Evolutionary conservation across 2,888 invertebrate genomes (phyloP).

Genomic region (Athalia cordata): DNA sequence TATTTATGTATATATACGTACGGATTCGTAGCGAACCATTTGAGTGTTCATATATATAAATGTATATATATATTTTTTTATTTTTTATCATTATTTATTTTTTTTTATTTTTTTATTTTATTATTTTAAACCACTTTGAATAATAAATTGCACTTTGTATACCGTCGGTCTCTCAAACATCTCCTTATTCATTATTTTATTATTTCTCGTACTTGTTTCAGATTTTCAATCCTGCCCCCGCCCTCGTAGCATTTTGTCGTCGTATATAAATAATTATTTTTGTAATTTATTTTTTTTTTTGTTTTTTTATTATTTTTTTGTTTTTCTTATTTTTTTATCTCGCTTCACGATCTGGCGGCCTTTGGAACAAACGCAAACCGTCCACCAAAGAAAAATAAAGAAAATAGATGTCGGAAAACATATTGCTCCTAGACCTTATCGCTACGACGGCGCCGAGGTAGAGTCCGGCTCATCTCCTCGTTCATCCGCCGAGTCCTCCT

Average conservation of each 20-base stretch:
- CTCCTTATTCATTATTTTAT: neutral
- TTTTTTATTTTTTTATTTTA: no score
- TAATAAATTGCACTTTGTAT: conserved; percentile 57
- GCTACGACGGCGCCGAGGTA: conserved; percentile 72
- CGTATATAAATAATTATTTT: no score
- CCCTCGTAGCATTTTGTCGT: no score
- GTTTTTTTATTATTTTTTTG: no score
- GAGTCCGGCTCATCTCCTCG: conserved; percentile 67
- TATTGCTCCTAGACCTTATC: no score
- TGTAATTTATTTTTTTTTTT: no score
- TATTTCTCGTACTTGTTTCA: neutral
- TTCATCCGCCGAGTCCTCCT: conserved; percentile 35
- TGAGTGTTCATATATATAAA: no score
- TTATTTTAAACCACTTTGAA: conserved; percentile 8
- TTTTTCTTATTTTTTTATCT: no score
- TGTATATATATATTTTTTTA: no score
- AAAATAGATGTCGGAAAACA: neutral
- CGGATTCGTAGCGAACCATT: no score
- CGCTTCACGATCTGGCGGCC: conserved; percentile 2
- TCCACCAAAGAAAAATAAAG: neutral
- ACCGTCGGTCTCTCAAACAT: neutral
- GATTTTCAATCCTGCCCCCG: neutral
- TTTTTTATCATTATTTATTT: neutral
- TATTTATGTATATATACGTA: neutral
- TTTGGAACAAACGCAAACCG: neutral